These are phyloP conservation scores for Parnassius glacialis DNA, from an alignment of 2,888 invertebrate species.

Conservation along the genomic window DNA sequence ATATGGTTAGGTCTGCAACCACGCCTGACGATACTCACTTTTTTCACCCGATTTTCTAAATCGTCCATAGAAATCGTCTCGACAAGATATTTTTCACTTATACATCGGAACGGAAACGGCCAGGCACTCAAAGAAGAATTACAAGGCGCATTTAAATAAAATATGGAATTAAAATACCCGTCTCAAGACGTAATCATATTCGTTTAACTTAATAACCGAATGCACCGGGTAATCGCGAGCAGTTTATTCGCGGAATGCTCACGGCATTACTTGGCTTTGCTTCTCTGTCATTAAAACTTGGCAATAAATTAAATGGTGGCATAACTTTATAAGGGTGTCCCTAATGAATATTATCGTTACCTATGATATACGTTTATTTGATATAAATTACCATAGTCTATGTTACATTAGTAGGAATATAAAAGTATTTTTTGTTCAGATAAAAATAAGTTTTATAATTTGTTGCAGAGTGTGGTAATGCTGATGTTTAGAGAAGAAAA, in stretches of 20 bases:
- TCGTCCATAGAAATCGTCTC: conserved; percentile 75
- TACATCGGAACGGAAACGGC: conserved; percentile 62
- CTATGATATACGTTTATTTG: not conserved
- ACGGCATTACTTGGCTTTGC: conserved; percentile 48
- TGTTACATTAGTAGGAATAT: not conserved
- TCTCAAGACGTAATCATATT: conserved; percentile 64
- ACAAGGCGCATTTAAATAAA: conserved; percentile 54
- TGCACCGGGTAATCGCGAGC: conserved; percentile 60
- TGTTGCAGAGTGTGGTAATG: conserved; percentile 96
- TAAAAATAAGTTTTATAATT: conserved; percentile 35
- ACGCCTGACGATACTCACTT: conserved; percentile 72
- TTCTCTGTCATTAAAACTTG: conserved; percentile 60
- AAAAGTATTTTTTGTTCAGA: not conserved
- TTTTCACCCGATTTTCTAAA: conserved; percentile 79
- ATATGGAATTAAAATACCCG: conserved; percentile 66
- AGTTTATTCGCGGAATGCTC: conserved; percentile 66
- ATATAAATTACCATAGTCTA: no score
- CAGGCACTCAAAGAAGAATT: conserved; percentile 61
- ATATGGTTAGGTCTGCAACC: conserved; percentile 68
- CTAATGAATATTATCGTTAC: conserved; percentile 47
- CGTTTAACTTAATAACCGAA: conserved; percentile 69
- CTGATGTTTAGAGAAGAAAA: conserved; percentile 99
- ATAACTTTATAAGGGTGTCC: conserved; percentile 46
- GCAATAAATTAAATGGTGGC: conserved; percentile 54
- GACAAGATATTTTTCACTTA: conserved; percentile 68